Percentiles rank a stretch among this genome's conserved stretches.
Conservation (phyloP, 2,797 vertebrate genomes). For the Squalus acanthias region DNA sequence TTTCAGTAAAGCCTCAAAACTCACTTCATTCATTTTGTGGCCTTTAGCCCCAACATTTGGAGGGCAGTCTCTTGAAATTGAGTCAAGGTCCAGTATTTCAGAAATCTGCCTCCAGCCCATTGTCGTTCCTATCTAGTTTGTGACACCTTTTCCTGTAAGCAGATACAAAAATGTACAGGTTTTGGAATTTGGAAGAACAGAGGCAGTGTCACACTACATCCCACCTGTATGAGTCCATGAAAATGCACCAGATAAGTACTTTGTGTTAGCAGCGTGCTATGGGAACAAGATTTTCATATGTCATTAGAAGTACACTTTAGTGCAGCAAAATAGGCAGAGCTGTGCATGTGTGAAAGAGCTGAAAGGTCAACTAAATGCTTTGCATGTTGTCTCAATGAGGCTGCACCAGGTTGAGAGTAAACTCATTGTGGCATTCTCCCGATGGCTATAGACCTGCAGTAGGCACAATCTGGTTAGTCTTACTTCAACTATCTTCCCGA, state of each 20-base stretch:
- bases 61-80: neutral
- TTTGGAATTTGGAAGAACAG: neutral
- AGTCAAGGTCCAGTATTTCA: neutral
- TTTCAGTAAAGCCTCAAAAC: neutral
- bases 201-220: neutral
- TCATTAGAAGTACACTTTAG: neutral
- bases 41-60: no score
- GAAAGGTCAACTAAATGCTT: neutral
- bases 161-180: neutral
- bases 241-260: no score
- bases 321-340: neutral
- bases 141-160: neutral
- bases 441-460: neutral
- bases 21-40: neutral
- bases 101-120: neutral
- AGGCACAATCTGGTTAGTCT: neutral
- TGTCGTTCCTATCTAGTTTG: neutral
- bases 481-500: neutral
- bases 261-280: neutral
- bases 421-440: neutral
- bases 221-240: neutral
- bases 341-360: no score
- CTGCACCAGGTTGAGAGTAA: neutral
- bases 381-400: neutral
- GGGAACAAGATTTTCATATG: neutral